Percentiles rank a stretch among this genome's conserved stretches.
Conservation (phyloP, 2,797 vertebrate species). For the Acanthopagrus latus region DNA sequence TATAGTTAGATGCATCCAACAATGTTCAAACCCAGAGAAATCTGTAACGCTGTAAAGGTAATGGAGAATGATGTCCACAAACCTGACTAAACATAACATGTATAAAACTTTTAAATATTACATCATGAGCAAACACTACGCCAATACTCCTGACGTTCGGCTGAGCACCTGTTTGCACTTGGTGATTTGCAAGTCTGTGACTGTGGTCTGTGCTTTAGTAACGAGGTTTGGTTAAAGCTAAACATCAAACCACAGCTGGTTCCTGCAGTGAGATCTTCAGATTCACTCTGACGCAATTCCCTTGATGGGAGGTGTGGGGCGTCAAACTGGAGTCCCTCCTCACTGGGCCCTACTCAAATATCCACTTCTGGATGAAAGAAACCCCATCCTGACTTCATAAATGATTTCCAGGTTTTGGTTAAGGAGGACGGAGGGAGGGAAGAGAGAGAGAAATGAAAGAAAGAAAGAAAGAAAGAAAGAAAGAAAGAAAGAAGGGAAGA, state of each 20-base stretch:
- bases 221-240: slow-evolving; percentile 48
- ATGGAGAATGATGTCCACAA: no score
- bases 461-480: slow-evolving; percentile 11
- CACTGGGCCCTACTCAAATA: slow-evolving; percentile 47
- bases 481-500: slow-evolving; percentile 22
- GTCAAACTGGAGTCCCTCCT: slow-evolving; percentile 49
- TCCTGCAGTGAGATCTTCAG: slow-evolving; percentile 50
- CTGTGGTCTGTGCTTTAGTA: slow-evolving; percentile 40
- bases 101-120: no score
- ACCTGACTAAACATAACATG: no score
- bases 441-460: slow-evolving; percentile 14
- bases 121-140: no score
- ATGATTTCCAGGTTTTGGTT: slow-evolving; percentile 67
- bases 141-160: background rate
- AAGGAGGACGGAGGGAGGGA: slow-evolving; percentile 2
- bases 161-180: slow-evolving; percentile 20
- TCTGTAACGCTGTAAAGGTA: no score
- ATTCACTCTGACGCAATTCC: slow-evolving; percentile 70
- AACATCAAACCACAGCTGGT: slow-evolving; percentile 50
- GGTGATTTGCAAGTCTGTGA: background rate
- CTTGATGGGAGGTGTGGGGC: slow-evolving; percentile 61
- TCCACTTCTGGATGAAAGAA: slow-evolving; percentile 51
- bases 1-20: no score
- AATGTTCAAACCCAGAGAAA: no score
- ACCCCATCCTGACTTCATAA: slow-evolving; percentile 58